Conservation (phyloP, 2,888 invertebrate genomes). For the Pollenia amentaria region DNA sequence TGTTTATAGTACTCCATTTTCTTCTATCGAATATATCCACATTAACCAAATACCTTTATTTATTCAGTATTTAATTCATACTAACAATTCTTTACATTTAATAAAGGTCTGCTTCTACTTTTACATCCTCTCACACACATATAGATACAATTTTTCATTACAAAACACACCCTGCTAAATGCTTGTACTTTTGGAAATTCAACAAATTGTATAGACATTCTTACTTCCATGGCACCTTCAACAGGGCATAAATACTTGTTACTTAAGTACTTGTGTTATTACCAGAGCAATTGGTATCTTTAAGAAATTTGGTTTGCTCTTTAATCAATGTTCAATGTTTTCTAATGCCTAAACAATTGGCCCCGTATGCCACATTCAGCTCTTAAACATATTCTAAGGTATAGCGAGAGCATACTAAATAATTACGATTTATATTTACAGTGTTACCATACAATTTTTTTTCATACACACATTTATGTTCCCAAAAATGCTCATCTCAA, state of each 20-base stretch:
- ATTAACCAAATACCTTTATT: background rate
- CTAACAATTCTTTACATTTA: background rate
- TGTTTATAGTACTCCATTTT: too few relatives aligned
- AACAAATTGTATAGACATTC: too few relatives aligned
- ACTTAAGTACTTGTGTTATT: slow-evolving; percentile 19
- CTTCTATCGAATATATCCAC: background rate
- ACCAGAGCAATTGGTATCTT: slow-evolving; percentile 10
- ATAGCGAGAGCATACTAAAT: too few relatives aligned
- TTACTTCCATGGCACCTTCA: background rate
- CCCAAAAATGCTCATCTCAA: too few relatives aligned
- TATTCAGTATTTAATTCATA: slow-evolving; percentile 5
- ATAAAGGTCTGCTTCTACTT: background rate
- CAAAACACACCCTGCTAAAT: too few relatives aligned
- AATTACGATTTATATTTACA: too few relatives aligned
- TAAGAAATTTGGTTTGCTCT: background rate
- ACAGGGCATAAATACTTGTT: background rate
- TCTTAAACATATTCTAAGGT: background rate
- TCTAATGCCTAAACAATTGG: slow-evolving; percentile 32
- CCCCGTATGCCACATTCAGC: background rate
- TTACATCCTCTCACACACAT: background rate
- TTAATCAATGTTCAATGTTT: slow-evolving; percentile 37
- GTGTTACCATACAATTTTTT: too few relatives aligned
- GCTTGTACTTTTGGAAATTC: too few relatives aligned
- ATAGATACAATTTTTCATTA: too few relatives aligned
- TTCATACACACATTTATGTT: too few relatives aligned